Conservation (phyloP, 2,797 vertebrate genomes). For the Morelia viridis region DNA sequence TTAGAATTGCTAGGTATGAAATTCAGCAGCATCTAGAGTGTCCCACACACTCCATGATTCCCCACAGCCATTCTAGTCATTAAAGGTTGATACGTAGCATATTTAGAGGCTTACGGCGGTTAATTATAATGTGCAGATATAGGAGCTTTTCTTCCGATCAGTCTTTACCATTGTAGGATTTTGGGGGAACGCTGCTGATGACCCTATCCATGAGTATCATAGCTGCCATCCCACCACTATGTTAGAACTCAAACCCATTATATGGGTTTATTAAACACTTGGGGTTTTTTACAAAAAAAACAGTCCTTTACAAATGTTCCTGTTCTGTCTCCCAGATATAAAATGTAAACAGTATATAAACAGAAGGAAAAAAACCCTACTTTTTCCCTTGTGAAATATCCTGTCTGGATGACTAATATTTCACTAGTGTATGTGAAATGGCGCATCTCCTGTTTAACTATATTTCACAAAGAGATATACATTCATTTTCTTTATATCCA, state of each 20-base stretch:
- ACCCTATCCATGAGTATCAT: background rate
- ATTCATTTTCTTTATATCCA: conserved; percentile 31
- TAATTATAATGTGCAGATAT: background rate
- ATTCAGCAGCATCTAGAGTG: background rate
- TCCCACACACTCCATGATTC: background rate
- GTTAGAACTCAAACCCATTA: background rate
- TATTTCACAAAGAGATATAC: background rate
- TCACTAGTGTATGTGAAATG: conserved; percentile 58
- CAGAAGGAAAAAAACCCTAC: background rate
- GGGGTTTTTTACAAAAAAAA: too few species aligned
- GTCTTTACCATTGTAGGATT: background rate
- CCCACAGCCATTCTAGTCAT: background rate
- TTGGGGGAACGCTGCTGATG: background rate
- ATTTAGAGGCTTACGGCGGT: background rate
- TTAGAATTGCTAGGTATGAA: background rate
- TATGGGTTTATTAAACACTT: background rate
- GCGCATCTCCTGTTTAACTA: conserved; percentile 43
- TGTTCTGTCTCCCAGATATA: background rate
- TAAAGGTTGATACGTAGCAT: background rate
- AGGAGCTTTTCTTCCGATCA: background rate
- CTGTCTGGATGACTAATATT: conserved; percentile 30
- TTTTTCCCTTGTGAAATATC: background rate
- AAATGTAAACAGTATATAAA: background rate
- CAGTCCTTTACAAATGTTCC: background rate
- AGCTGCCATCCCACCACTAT: background rate